Percentiles rank a stretch among this genome's conserved stretches.
Conservation (phyloP, 1,140 invertebrate species). For the Tigriopus japonicus region DNA sequence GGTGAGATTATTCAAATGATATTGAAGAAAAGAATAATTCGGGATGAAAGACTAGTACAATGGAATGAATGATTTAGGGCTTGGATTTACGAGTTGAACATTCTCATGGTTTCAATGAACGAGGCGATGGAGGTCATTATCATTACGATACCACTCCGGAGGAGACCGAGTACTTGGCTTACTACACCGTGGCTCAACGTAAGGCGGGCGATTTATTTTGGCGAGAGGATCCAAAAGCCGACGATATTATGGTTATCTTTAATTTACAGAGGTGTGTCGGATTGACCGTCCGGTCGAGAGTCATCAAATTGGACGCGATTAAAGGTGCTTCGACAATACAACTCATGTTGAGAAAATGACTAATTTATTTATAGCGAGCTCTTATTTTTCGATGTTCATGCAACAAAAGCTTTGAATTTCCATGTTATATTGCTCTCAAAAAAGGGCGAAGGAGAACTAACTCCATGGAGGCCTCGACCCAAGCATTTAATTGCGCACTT, state of each 20-base stretch:
- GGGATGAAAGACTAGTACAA: neutral
- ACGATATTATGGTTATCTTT: no score
- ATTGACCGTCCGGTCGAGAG: conserved; percentile 49
- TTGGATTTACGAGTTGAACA: conserved; percentile 77
- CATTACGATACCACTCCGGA: conserved; percentile 79
- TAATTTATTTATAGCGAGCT: no score
- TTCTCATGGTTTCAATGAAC: conserved; percentile 59
- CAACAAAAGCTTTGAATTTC: no score
- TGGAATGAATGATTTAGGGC: conserved; percentile 31
- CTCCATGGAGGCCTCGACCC: no score
- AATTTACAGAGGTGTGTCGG: conserved; percentile 37
- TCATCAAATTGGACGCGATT: conserved; percentile 30
- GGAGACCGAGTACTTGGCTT: conserved; percentile 61
- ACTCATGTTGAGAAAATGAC: no score
- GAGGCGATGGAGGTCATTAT: conserved; percentile 74
- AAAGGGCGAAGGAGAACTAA: no score
- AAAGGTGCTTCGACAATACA: neutral
- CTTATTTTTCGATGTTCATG: no score
- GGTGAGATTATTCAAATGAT: conserved; percentile 31
- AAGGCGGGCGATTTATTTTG: neutral
- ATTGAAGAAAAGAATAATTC: no score
- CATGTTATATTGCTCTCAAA: no score
- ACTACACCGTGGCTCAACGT: conserved; percentile 51
- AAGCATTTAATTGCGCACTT: no score
- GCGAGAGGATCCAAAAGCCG: no score